phyloP scores from a whole-genome alignment of 2,797 vertebrate genomes.

The Acrocephalus scirpaceus region DNA sequence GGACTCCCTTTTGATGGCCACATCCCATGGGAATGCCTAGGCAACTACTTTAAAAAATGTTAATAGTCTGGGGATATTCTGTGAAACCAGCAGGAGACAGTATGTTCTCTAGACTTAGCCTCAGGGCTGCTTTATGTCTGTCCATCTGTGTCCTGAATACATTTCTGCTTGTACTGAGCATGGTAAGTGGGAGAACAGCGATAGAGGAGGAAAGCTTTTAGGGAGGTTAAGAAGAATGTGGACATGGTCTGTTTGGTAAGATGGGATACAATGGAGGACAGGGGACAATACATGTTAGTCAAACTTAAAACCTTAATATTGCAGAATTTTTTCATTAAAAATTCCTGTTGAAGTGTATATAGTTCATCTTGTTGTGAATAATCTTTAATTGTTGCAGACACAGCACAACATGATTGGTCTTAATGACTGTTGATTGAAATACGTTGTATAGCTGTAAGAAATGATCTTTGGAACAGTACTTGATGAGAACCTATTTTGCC shows the following conservation, averaged over 20 bases:
- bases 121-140: background rate
- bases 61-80: background rate
- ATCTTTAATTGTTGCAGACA: background rate
- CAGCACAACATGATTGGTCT: background rate
- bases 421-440: slow-evolving; percentile 1
- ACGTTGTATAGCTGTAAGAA: background rate
- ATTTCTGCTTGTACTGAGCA: background rate
- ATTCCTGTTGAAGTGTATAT: background rate
- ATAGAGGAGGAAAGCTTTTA: background rate
- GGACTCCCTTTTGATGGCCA: background rate
- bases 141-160: background rate
- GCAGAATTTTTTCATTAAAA: background rate
- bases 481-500: slow-evolving; percentile 5
- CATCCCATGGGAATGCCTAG: background rate
- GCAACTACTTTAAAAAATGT: background rate
- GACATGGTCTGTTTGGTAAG: rapidly evolving
- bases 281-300: rapidly evolving
- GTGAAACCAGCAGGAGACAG: background rate
- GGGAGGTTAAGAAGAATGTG: background rate
- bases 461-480: background rate
- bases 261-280: background rate
- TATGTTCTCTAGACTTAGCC: background rate
- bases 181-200: background rate
- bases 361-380: slow-evolving; percentile 4
- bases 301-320: background rate